These are phyloP conservation scores for Eonycteris spelaea DNA, from an alignment of 2,113 vertebrate species.

Conservation along the genomic window DNA sequence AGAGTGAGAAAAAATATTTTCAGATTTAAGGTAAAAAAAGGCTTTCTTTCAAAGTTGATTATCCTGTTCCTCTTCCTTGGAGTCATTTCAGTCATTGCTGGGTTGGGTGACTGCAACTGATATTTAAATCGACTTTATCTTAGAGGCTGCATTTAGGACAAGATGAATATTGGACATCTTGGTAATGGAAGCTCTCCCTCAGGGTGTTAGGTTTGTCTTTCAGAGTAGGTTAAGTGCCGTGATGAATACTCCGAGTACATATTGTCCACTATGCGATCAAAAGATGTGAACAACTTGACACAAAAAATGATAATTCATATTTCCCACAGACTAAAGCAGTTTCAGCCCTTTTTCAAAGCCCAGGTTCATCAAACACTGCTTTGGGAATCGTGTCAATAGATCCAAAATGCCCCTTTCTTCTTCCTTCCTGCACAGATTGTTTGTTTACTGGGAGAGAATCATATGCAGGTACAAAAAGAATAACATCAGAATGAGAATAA, in stretches of 20 bases:
- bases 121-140: conserved; percentile 69
- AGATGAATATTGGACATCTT: conserved; percentile 65
- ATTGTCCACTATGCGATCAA: conserved; percentile 15
- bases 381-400: neutral
- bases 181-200: conserved; percentile 65
- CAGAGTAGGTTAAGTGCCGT: conserved; percentile 52
- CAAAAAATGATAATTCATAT: conserved; percentile 48
- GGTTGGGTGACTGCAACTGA: conserved; percentile 53
- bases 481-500: conserved; percentile 11
- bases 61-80: neutral
- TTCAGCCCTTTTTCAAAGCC: neutral
- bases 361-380: neutral
- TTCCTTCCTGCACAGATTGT: neutral
- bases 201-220: conserved; percentile 42
- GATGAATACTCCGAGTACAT: conserved; percentile 50
- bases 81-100: conserved; percentile 68
- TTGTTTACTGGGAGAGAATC: neutral
- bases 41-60: conserved; percentile 1
- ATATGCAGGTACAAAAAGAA: neutral
- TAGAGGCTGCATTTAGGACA: conserved; percentile 60
- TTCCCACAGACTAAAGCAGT: conserved; percentile 29
- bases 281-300: conserved; percentile 55
- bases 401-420: neutral
- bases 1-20: neutral
- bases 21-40: neutral